A percentile compares a stretch with the other conserved stretches of the same genome.
Conservation (phyloP, 35 echinoderm and acorn worm species). For the Holothuria glaberrima region DNA sequence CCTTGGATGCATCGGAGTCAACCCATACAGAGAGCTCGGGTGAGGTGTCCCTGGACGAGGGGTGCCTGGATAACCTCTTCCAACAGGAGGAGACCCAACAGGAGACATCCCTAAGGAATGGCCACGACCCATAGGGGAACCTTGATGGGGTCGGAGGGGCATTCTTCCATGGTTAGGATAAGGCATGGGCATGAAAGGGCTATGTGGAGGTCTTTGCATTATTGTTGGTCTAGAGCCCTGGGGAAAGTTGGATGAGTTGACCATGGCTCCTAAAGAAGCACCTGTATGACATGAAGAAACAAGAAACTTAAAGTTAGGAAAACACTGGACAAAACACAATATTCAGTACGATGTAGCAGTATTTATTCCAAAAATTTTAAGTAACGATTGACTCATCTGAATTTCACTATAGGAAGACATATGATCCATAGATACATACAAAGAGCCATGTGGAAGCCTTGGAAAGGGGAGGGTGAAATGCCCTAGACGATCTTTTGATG, state of each 20-base stretch:
- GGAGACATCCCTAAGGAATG: constrained; percentile 21
- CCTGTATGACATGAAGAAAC: not conserved
- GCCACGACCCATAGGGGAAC: constrained; percentile 13
- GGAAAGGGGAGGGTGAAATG: too few species aligned
- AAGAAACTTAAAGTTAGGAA: not conserved
- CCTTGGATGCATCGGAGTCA: constrained; percentile 85
- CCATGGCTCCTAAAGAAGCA: constrained; percentile 23
- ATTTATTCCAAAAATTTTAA: too few species aligned
- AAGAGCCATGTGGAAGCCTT: too few species aligned
- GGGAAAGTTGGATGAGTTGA: constrained; percentile 22
- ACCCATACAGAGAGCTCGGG: constrained; percentile 34
- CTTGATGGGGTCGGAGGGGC: constrained; percentile 49
- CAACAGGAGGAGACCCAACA: not conserved
- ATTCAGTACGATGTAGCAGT: not conserved
- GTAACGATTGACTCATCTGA: too few species aligned
- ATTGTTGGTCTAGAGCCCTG: constrained; percentile 15
- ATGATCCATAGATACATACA: too few species aligned
- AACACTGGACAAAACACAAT: too few species aligned
- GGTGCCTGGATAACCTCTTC: constrained; percentile 41
- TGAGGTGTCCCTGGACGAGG: not conserved
- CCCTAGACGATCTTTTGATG: too few species aligned
- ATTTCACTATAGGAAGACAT: too few species aligned
- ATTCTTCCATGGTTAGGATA: constrained; percentile 28
- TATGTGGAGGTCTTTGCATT: not conserved
- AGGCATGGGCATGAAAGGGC: constrained; percentile 28